phyloP scores from a whole-genome alignment of 2,113 vertebrate species.

The Guaruba guarouba region DNA sequence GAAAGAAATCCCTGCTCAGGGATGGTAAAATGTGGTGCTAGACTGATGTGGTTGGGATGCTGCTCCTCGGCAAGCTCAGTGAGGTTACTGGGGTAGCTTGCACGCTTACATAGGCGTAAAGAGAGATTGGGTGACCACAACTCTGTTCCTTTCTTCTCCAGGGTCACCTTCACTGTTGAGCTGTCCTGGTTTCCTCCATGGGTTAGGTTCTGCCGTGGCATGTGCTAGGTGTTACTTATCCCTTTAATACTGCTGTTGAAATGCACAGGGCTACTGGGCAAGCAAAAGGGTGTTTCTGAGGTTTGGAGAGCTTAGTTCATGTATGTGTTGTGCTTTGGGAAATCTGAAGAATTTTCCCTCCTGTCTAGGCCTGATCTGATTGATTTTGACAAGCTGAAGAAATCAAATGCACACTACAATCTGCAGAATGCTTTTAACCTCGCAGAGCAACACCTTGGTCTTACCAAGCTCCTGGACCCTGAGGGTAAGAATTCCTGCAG shows the following conservation, averaged over 20 bases:
- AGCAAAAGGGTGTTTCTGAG: neutral
- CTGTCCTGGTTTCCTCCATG: neutral
- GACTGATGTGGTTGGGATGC: neutral
- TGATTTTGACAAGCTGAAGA: slow-evolving; percentile 97
- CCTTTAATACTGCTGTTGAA: neutral
- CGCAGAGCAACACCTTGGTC: slow-evolving; percentile 94
- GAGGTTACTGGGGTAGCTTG: neutral
- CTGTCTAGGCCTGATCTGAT: slow-evolving; percentile 90
- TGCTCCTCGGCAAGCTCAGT: neutral
- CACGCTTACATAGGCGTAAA: rapidly evolving
- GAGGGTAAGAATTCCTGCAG: slow-evolving; percentile 81
- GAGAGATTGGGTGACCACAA: rapidly evolving
- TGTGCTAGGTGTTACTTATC: neutral
- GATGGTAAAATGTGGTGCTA: neutral
- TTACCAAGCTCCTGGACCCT: slow-evolving; percentile 92
- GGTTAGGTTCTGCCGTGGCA: neutral
- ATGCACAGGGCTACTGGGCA: neutral
- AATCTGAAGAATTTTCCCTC: slow-evolving; percentile 26
- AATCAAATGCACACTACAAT: slow-evolving; percentile 97
- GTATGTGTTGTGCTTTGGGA: neutral
- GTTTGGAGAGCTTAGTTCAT: neutral
- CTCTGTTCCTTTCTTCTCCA: neutral
- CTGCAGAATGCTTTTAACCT: slow-evolving; percentile 97
- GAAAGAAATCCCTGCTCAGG: neutral
- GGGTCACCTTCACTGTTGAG: neutral